A percentile compares a stretch with the other conserved stretches of the same genome.
Conservation (phyloP, 2,888 invertebrate species). For the Plutella xylostella region DNA sequence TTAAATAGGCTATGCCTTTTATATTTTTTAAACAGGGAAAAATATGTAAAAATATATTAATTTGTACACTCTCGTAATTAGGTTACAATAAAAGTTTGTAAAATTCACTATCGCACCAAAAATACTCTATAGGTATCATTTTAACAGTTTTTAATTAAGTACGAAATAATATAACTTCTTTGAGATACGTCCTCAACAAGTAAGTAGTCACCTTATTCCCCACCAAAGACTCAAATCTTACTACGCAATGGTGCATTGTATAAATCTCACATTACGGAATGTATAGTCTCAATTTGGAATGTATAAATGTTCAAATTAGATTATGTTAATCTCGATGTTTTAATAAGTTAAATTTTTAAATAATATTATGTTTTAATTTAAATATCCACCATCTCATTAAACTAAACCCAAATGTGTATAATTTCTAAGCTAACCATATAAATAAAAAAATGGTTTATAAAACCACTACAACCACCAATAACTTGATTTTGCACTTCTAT, state of each 20-base stretch:
- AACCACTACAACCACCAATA: constrained; percentile 46
- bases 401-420: constrained; percentile 39
- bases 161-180: constrained; percentile 35
- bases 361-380: not conserved
- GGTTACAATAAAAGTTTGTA: constrained; percentile 60
- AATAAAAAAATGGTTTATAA: constrained; percentile 30
- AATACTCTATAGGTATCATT: constrained; percentile 56
- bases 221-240: constrained; percentile 39
- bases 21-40: constrained; percentile 55
- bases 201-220: constrained; percentile 51
- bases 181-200: constrained; percentile 37
- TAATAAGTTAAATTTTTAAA: not conserved
- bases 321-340: too few species aligned
- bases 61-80: constrained; percentile 62
- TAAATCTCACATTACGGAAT: constrained; percentile 37
- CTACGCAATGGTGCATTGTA: not conserved
- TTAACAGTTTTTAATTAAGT: constrained; percentile 37
- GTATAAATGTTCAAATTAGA: constrained; percentile 26
- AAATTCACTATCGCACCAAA: constrained; percentile 67
- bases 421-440: constrained; percentile 63
- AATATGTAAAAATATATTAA: constrained; percentile 69
- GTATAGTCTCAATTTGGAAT: constrained; percentile 41
- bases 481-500: constrained; percentile 59
- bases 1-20: constrained; percentile 54
- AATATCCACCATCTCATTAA: too few species aligned